Evolutionary conservation across 2,888 invertebrate species (phyloP), one percentile per base, ranked within the genome.

Genomic region (Antheraea yamamai): DNA sequence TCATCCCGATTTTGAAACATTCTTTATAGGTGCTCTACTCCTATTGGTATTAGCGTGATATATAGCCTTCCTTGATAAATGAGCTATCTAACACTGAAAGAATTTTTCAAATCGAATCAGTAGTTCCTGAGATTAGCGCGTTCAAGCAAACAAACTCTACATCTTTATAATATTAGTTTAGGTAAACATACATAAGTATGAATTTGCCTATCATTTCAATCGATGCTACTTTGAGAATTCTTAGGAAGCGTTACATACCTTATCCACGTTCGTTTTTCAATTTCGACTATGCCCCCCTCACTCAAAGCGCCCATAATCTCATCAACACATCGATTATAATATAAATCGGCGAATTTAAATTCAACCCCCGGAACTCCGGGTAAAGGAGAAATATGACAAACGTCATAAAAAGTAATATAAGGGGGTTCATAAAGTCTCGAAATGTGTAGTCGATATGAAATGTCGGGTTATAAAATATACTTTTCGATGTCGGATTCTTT

Each of bases 281-380:
- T 75, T 75, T 75, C 35, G 55, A 66, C 30, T 30, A 26, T n/a
- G n/a, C 68, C 23, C 66, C 68, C 58, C 72, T 52, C 47, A 30
- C 23, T 30, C 61, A 71, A 23, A 61, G 23, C 74, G 20, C 52
- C 68, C 74, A 74, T 74, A 75, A 85, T 83, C 81, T 80, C 86
- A 90, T 89, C 85, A 81, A 83, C 84, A 81, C 84, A 87, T 90
- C 91, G 92, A 93, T 93, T 93, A 91, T 91, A 92, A 91, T 92
- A 92, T 92, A 92, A 91, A 93, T 93, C 91, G 92, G 81, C 80
- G 85, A 85, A 90, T 92, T 92, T 89, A 91, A 91, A 92, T 85
- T 85, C 83, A 82, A 87, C 88, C 88, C 88, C 85, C 85, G 79
- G 83, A 82, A 85, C 80, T 78, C 77, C 58, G 78, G 71, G 79